Base-by-base conservation (phyloP, 1,140 invertebrate species). In the Heterodera carotae region DNA sequence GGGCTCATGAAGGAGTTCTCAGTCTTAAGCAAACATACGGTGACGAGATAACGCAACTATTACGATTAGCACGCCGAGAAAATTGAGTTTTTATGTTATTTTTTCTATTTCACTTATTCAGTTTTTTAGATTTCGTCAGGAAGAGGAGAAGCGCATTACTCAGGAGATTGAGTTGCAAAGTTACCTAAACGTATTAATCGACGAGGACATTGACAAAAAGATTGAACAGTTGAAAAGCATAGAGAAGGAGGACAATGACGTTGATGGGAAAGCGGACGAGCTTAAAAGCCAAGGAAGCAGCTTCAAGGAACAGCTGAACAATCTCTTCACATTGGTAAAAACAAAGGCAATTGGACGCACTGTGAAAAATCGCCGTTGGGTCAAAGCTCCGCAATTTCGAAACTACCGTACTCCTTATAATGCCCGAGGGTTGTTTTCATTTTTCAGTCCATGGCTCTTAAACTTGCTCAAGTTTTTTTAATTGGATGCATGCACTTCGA, bases 101-200 rank as follows among this genome's bases (percentile, higher is more conserved):
- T 43, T 22, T 53, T 22, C 6, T 43, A 43, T 8, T 56, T 56
- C 18, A 56, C 2, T 56, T 56, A 22, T 18, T 2, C 48, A 5
- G 12, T 56, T 56, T 56, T 56, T 56, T 56, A 56, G 48, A 29
- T 84, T 84, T 70, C 80, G 84, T 29, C 76, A 82, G n/a, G 84
- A 84, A 72, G 84, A 84, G 71, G 81, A 86, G 15, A 86, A 81
- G 59, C 48, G 84, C 27, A 81, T 86, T 18, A 76, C 43, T 27
- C 84, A 84, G 70, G 84, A 84, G 68, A 85, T 84, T 43, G 84
- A 86, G 48, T 36, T 84, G 10, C 84, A 84, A 75, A 71, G 76
- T 34, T 84, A 84, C 60, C 31, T 84, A 22, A 84, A 85, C 60
- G 25, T 64, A 22, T 67, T 84, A 39, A 86, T 84, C 15, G 81